A percentile compares a stretch with the other conserved stretches of the same genome.
Evolutionary conservation across 2,113 vertebrate genomes (phyloP).

Genomic region (Seriola rivoliana): DNA sequence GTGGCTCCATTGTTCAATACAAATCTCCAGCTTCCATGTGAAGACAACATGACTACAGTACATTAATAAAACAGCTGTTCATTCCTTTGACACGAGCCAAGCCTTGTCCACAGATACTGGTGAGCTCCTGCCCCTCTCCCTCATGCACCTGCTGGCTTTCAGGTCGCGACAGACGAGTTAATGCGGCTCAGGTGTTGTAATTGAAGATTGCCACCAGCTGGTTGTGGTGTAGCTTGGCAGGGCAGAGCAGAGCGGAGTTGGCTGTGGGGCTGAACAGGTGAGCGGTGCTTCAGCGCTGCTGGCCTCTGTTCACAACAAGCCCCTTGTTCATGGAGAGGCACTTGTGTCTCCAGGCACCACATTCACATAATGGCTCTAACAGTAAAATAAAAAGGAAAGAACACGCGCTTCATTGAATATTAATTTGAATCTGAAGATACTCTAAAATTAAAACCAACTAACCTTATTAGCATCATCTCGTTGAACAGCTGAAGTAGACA

Average conservation of each 20-base stretch:
- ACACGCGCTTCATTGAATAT: constrained; percentile 67
- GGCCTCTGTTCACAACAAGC: constrained; percentile 66
- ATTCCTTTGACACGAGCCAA: constrained; percentile 38
- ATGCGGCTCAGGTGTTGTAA: constrained; percentile 78
- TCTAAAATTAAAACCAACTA: constrained; percentile 70
- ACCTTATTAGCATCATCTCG: constrained; percentile 66
- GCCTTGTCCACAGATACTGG: constrained; percentile 22
- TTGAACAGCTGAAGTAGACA: constrained; percentile 56
- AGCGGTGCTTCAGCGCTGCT: constrained; percentile 64
- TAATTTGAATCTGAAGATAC: constrained; percentile 69
- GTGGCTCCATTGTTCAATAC: not conserved
- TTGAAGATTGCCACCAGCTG: constrained; percentile 78
- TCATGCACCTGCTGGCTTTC: constrained; percentile 60
- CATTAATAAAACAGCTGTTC: constrained; percentile 42
- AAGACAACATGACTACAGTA: not conserved
- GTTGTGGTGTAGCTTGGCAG: constrained; percentile 74
- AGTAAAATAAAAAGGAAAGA: constrained; percentile 47
- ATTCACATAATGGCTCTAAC: constrained; percentile 47
- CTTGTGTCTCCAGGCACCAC: constrained; percentile 63
- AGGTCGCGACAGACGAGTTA: constrained; percentile 57
- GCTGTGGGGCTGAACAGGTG: constrained; percentile 72
- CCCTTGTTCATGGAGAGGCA: constrained; percentile 70
- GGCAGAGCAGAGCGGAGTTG: constrained; percentile 53
- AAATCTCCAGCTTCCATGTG: not conserved
- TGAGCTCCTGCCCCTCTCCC: constrained; percentile 20